Percentiles rank a stretch among this genome's conserved stretches.
These are phyloP conservation scores for Enteromius viviparus DNA, from an alignment of 2,797 vertebrate genomes.

Conservation along the genomic window DNA sequence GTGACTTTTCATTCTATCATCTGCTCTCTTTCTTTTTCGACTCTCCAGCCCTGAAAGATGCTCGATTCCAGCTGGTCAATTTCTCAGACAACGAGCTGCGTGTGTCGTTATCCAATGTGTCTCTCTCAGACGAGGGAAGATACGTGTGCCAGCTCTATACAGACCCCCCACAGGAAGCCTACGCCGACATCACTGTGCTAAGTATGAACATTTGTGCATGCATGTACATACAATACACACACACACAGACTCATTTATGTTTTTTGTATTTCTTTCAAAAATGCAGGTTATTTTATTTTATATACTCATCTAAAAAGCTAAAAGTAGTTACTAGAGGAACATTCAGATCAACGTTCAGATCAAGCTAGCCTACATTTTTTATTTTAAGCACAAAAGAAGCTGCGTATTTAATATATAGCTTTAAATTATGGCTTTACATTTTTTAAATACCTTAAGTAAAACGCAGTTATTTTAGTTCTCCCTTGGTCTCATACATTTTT, in stretches of 20 bases:
- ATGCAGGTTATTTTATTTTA: neutral
- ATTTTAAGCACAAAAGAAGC: neutral
- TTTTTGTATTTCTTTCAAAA: neutral
- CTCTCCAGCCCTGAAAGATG: constrained; percentile 90
- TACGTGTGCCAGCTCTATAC: constrained; percentile 99
- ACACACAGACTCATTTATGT: neutral
- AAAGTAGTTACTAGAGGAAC: neutral
- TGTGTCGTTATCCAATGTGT: constrained; percentile 96
- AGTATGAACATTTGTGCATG: constrained; percentile 74
- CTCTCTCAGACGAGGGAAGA: constrained; percentile 93
- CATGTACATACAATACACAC: constrained; percentile 45
- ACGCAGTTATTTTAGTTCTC: neutral
- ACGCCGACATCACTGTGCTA: constrained; percentile 93
- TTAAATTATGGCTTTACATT: neutral
- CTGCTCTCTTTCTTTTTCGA: constrained; percentile 37
- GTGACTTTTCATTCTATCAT: constrained; percentile 28
- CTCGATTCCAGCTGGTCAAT: constrained; percentile 98
- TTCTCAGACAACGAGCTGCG: constrained; percentile 97
- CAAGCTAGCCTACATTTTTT: neutral
- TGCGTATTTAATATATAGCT: neutral
- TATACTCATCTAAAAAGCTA: neutral
- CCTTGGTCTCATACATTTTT: neutral
- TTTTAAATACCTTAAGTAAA: neutral
- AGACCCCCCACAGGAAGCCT: constrained; percentile 96
- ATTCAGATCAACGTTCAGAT: neutral